These are phyloP conservation scores for Glyptemys insculpta DNA, from an alignment of 2,797 vertebrate genomes.

Conservation along the genomic window DNA sequence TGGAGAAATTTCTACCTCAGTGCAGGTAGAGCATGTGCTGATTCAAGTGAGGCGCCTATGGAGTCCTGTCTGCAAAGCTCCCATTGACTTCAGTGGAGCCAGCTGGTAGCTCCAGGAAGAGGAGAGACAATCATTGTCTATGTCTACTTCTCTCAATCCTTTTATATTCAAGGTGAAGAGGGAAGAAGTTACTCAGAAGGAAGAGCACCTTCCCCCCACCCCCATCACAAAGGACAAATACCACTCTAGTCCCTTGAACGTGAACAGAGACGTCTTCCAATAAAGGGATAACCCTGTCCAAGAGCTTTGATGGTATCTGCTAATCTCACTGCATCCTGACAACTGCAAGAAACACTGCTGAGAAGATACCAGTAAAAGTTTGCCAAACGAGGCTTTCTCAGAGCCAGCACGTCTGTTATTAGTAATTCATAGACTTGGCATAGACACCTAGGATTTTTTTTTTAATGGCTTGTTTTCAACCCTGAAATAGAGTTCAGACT, in stretches of 20 bases:
- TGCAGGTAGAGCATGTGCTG: background rate
- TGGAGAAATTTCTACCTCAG: background rate
- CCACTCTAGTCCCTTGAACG: slow-evolving; percentile 23
- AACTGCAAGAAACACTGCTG: slow-evolving; percentile 56
- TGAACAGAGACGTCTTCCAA: slow-evolving; percentile 50
- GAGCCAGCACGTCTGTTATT: slow-evolving; percentile 78
- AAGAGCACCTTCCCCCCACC: background rate
- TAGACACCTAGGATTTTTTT: slow-evolving; percentile 77
- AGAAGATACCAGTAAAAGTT: slow-evolving; percentile 74
- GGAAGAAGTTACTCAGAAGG: background rate
- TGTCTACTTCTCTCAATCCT: background rate
- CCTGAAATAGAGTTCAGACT: slow-evolving; percentile 73
- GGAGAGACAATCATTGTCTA: background rate
- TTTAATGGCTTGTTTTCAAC: slow-evolving; percentile 79
- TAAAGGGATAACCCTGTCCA: slow-evolving; percentile 53
- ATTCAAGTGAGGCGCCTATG: background rate
- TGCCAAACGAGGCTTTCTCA: slow-evolving; percentile 76
- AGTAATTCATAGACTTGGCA: slow-evolving; percentile 82
- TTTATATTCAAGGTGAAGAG: background rate
- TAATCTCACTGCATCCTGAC: slow-evolving; percentile 41
- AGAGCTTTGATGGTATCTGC: slow-evolving; percentile 39
- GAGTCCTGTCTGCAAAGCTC: background rate
- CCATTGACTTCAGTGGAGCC: background rate
- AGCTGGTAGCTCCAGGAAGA: background rate
- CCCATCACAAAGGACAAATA: background rate